Conservation (phyloP, 1,140 invertebrate genomes). For the Monochamus saltuarius region DNA sequence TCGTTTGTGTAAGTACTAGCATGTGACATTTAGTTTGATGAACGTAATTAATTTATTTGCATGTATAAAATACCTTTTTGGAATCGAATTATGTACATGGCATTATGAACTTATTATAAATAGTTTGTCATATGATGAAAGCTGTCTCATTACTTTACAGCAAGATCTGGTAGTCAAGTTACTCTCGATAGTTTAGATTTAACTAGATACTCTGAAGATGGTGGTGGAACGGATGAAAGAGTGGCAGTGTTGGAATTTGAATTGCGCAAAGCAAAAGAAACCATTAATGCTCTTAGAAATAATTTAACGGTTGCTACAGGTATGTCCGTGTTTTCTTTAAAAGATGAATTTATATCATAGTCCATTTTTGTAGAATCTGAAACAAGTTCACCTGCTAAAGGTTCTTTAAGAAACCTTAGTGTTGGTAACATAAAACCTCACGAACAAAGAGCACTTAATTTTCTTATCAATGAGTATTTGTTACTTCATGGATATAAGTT, state of each 20-base stretch:
- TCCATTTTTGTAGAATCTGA: slow-evolving; percentile 62
- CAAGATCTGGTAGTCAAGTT: slow-evolving; percentile 81
- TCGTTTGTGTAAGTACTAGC: slow-evolving; percentile 56
- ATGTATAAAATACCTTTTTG: too few species aligned
- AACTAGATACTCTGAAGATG: slow-evolving; percentile 86
- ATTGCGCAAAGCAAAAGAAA: slow-evolving; percentile 70
- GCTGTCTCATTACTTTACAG: slow-evolving; percentile 62
- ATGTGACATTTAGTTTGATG: background rate
- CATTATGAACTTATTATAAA: too few species aligned
- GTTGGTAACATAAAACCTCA: slow-evolving; percentile 73
- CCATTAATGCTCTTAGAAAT: slow-evolving; percentile 77
- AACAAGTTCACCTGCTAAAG: slow-evolving; percentile 56
- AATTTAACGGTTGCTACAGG: slow-evolving; percentile 79
- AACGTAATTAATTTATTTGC: slow-evolving; percentile 16
- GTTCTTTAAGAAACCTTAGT: slow-evolving; percentile 36
- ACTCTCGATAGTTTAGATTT: slow-evolving; percentile 88
- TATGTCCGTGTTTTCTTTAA: slow-evolving; percentile 43
- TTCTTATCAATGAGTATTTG: slow-evolving; percentile 86
- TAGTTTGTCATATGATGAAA: too few species aligned
- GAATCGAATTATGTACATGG: too few species aligned
- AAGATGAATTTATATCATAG: too few species aligned
- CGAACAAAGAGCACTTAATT: slow-evolving; percentile 83
- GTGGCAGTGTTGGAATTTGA: slow-evolving; percentile 89
- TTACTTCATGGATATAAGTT: slow-evolving; percentile 80
- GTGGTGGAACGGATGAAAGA: slow-evolving; percentile 73